Percentiles rank a stretch among this genome's conserved stretches.
These are phyloP conservation scores for Lasioglossum villosulum DNA, from an alignment of 2,888 invertebrate species.

Conservation along the genomic window DNA sequence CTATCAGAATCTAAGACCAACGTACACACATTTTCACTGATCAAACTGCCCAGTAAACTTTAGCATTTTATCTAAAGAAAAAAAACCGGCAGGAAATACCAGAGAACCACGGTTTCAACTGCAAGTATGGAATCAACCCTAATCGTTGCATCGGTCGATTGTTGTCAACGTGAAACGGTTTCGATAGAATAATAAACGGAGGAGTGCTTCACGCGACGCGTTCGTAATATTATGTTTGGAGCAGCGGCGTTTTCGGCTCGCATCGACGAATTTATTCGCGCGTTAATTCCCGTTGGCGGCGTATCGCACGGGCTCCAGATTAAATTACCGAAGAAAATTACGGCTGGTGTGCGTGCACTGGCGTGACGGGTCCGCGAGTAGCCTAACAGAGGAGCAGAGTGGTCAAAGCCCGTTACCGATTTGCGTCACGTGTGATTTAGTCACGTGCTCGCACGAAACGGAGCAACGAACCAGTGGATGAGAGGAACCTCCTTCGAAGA, in stretches of 20 bases:
- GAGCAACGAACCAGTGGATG: constrained; percentile 40
- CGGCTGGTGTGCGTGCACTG: constrained; percentile 23
- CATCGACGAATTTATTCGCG: constrained; percentile 46
- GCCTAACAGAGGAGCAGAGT: background rate
- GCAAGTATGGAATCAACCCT: background rate
- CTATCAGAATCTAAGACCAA: background rate
- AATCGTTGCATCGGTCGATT: background rate
- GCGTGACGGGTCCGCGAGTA: constrained; percentile 32
- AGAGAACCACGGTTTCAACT: background rate
- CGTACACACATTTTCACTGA: background rate
- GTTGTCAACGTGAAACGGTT: background rate
- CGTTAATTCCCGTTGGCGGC: constrained; percentile 47
- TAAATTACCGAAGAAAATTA: constrained; percentile 55
- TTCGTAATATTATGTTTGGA: constrained; percentile 54
- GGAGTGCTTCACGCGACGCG: background rate
- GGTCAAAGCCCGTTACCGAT: constrained; percentile 59
- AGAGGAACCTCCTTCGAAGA: constrained; percentile 33
- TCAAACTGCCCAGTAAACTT: too few species aligned
- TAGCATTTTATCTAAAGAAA: background rate
- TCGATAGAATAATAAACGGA: background rate
- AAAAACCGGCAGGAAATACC: background rate
- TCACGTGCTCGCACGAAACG: constrained; percentile 55
- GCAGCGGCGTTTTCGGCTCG: background rate
- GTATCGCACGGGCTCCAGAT: constrained; percentile 32
- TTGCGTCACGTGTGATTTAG: constrained; percentile 67